These are phyloP conservation scores for Eristalis arbustorum DNA, from an alignment of 2,888 invertebrate species.

Conservation along the genomic window DNA sequence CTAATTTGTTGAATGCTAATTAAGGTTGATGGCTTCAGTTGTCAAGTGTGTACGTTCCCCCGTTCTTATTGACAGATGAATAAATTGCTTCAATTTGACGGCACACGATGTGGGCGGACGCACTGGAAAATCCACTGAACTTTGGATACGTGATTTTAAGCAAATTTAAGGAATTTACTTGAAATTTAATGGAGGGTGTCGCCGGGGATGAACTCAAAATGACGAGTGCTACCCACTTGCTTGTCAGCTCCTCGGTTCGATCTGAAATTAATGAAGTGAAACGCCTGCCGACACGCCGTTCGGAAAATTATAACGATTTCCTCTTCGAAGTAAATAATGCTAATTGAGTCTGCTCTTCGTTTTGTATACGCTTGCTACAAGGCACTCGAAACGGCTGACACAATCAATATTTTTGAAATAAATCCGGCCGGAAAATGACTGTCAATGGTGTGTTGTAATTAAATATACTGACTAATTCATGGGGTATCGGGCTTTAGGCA, in stretches of 20 bases:
- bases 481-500: too few relatives aligned
- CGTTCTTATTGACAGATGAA: neutral
- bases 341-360: neutral
- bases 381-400: neutral
- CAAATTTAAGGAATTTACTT: constrained; percentile 35
- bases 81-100: constrained; percentile 21
- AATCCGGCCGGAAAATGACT: too few relatives aligned
- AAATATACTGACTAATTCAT: too few relatives aligned
- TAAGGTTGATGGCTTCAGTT: constrained; percentile 30
- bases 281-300: neutral
- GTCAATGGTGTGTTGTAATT: too few relatives aligned
- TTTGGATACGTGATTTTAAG: constrained; percentile 30
- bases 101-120: constrained; percentile 17
- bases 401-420: neutral
- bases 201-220: constrained; percentile 3
- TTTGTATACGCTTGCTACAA: neutral
- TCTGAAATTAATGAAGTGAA: constrained; percentile 13
- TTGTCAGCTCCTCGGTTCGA: neutral
- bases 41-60: neutral
- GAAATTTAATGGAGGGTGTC: constrained; percentile 10
- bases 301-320: neutral
- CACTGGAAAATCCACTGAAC: neutral
- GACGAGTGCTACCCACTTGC: neutral
- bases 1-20: constrained; percentile 41
- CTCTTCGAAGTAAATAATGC: neutral